These are phyloP conservation scores for Drosophila mimica DNA, from an alignment of 2,888 invertebrate genomes.

Conservation along the genomic window DNA sequence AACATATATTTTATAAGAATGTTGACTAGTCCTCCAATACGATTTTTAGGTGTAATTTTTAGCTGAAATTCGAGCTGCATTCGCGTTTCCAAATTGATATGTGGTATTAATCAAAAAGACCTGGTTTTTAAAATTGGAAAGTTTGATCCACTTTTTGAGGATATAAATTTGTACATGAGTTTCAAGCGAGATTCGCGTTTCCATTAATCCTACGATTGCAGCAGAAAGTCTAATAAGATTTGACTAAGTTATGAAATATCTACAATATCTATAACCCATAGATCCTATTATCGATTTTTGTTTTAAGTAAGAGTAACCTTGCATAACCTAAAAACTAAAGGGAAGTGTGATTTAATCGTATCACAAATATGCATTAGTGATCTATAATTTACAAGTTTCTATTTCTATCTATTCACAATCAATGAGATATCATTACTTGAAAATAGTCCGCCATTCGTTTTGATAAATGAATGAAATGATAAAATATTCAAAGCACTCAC, in stretches of 20 bases:
- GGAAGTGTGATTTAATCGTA: background rate
- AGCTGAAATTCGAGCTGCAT: background rate
- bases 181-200: too few relatives aligned
- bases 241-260: too few relatives aligned
- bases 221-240: background rate
- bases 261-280: too few relatives aligned
- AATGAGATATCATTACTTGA: conserved; percentile 1
- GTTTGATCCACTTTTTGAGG: too few relatives aligned
- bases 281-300: background rate
- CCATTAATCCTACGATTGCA: too few relatives aligned
- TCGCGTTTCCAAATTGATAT: too few relatives aligned
- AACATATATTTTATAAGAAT: background rate
- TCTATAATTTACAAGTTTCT: background rate
- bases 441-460: background rate
- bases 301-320: background rate
- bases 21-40: background rate
- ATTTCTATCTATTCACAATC: conserved; percentile 4
- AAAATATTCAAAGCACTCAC: conserved; percentile 4
- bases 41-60: background rate
- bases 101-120: too few relatives aligned
- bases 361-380: background rate
- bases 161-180: background rate
- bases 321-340: background rate
- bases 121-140: too few relatives aligned
- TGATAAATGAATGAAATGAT: conserved; percentile 17